phyloP scores from a whole-genome alignment of 2,113 vertebrate genomes.

The Monopterus albus region DNA sequence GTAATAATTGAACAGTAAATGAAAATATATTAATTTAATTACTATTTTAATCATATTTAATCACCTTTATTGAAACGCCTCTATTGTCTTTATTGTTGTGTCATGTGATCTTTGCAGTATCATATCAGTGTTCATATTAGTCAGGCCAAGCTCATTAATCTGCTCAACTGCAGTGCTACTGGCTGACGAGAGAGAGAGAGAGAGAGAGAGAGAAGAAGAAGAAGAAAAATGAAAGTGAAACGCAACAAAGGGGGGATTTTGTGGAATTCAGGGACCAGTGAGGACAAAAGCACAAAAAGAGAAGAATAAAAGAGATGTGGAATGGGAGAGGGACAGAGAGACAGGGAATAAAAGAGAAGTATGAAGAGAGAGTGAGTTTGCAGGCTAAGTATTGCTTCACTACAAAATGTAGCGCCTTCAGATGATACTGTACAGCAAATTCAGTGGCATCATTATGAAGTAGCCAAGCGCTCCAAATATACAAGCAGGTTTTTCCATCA shows the following conservation, averaged over 20 bases:
- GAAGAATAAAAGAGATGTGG: not conserved
- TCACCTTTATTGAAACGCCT: not conserved
- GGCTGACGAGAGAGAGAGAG: slow-evolving; percentile 21
- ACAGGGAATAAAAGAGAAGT: not conserved
- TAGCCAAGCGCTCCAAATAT: not conserved
- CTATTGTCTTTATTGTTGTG: slow-evolving; percentile 30
- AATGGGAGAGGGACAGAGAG: not conserved
- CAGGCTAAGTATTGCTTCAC: not conserved
- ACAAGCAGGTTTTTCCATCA: not conserved
- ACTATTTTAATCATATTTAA: too few relatives aligned
- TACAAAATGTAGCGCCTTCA: slow-evolving; percentile 10
- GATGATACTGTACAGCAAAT: slow-evolving; percentile 9
- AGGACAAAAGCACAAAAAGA: slow-evolving; percentile 5
- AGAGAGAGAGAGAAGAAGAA: slow-evolving; percentile 18
- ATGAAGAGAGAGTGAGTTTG: too few relatives aligned
- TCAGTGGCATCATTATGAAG: slow-evolving; percentile 9
- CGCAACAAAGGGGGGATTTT: slow-evolving; percentile 36
- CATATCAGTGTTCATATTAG: slow-evolving; percentile 50
- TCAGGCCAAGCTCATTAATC: slow-evolving; percentile 60
- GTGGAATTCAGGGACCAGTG: slow-evolving; percentile 9
- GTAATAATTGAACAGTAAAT: too few relatives aligned
- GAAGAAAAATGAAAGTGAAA: slow-evolving; percentile 35
- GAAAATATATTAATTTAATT: too few relatives aligned
- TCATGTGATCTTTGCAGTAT: slow-evolving; percentile 50
- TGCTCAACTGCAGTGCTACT: slow-evolving; percentile 42